Evolutionary conservation across 2,888 invertebrate genomes (phyloP), one percentile per base, ranked within the genome.

Genomic region (Nomada ruficornis): DNA sequence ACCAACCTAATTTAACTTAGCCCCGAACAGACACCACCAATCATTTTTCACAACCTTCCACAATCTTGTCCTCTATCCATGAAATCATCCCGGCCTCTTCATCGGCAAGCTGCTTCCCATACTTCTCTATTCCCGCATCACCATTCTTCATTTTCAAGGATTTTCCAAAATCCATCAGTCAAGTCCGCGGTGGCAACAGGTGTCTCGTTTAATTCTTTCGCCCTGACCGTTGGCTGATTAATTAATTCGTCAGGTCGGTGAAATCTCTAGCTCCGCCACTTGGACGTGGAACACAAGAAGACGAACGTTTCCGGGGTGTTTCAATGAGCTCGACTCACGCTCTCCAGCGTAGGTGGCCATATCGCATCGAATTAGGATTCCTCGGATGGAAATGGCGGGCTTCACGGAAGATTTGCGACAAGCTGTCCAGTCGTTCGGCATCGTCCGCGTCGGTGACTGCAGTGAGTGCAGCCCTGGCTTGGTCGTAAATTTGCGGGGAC

Each of bases 361-460:
- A 63, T 79, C 68, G 55, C 59, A 68, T 86, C 73, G 85, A 87
- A 87, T 87, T 87, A 83, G 80, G 77, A 87, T 85, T 77, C 77
- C 77, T 73, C 47, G 70, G 59, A 10, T 42, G 26, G 13, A 42
- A 62, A 29, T 63, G n/a, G 63, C 23, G 5, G 63, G 47, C 54
- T 76, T 75, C 68, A 74, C 80, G 82, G 67, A 29, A 78, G 78
- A 86, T 86, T 84, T 77, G 74, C 80, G 9, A 13, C 77, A 67
- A 63, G 54, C 42, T 59, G 68, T 50, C 50, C 82, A 63, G 68
- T 77, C 74, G 62, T 62, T 84, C 83, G 64, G 63, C 18, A 18
- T 57, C 52, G 62, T 50, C 20, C 9, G 44, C 75, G 75, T 59
- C 44, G 50, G 15, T 52, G 26, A 55, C 42, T 44, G 23, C 59